phyloP scores from a whole-genome alignment of 1,140 invertebrate species.

The Nilaparvata lugens region DNA sequence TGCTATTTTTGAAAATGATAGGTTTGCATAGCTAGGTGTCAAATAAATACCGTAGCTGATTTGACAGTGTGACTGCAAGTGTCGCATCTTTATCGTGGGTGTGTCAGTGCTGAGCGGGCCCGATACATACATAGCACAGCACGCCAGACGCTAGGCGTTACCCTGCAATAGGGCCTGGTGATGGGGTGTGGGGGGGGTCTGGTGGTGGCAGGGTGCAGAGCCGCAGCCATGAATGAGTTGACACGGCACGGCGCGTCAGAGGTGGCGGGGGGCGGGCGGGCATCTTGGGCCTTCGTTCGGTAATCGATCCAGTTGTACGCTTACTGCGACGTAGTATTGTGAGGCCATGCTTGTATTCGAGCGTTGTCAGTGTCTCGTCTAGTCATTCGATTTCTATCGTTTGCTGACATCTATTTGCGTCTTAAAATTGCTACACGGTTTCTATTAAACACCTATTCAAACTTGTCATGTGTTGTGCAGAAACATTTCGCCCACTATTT shows the following conservation, averaged over 20 bases:
- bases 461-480: neutral
- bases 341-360: neutral
- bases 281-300: neutral
- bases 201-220: slow-evolving; percentile 16
- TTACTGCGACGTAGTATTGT: slow-evolving; percentile 18
- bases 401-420: neutral
- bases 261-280: too few species aligned
- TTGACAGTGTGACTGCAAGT: too few species aligned
- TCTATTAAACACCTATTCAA: neutral
- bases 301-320: slow-evolving; percentile 21
- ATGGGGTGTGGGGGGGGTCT: neutral
- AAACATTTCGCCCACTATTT: slow-evolving; percentile 1
- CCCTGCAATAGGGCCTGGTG: too few species aligned
- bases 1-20: too few species aligned
- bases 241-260: neutral
- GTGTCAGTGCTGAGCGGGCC: too few species aligned
- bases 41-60: too few species aligned
- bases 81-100: too few species aligned
- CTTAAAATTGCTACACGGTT: neutral
- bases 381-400: neutral
- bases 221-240: slow-evolving; percentile 19
- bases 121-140: too few species aligned
- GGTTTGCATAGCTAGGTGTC: too few species aligned
- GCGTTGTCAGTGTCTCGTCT: neutral
- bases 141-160: too few species aligned